Base-by-base conservation (phyloP, 2,113 vertebrate species). In the Corydoras maculifer region DNA sequence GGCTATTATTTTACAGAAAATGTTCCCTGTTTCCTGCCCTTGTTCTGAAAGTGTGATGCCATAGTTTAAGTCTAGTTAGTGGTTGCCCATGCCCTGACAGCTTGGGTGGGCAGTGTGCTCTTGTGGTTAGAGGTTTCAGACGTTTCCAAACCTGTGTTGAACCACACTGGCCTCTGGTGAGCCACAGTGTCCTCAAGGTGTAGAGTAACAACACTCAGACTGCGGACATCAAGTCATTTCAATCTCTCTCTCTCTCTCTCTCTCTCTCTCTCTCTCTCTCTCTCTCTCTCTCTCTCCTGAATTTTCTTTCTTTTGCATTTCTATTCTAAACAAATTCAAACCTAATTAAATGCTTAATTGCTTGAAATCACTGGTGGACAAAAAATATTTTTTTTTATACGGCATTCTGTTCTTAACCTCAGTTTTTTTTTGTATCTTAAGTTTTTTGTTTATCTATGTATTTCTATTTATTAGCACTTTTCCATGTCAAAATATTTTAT, bases 141-240 rank as follows among this genome's bases (percentile, higher is more conserved):
- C 72, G 78, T 78, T 82, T 84, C 76, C 70, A 74, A 83, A 81
- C 80, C 84, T 80, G 71, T 29, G 66, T 69, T 85, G 84, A 87
- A 86, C 85, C 86, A 84, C 86, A 86, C 81, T 84, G 84, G 85
- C 84, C 85, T 87, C 82, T 87, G 85, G 82, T 85, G 86, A 81
- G 83, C 85, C 86, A 80, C 85, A 86, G 81, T 63, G 79, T 84
- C 81, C 80, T 67, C 73, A 73, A 79, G 82, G 85, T 87, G 78
- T 86, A 84, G 84, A 85, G 83, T 86, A 83, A 85, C 82, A 82
- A 74, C 59, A 68, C 68, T 49, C 51, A 55, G 31, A 12, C 29
- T 70, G 57, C 57, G 8, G 58, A 73, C 48, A 30, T 18, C 18
- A 48, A 8, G 10, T 64, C 55, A 35, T 67, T 25, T 58, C 49